Percentiles rank a stretch among this genome's conserved stretches.
These are phyloP conservation scores for Lonchura striata DNA, from an alignment of 2,113 vertebrate species.

Conservation along the genomic window DNA sequence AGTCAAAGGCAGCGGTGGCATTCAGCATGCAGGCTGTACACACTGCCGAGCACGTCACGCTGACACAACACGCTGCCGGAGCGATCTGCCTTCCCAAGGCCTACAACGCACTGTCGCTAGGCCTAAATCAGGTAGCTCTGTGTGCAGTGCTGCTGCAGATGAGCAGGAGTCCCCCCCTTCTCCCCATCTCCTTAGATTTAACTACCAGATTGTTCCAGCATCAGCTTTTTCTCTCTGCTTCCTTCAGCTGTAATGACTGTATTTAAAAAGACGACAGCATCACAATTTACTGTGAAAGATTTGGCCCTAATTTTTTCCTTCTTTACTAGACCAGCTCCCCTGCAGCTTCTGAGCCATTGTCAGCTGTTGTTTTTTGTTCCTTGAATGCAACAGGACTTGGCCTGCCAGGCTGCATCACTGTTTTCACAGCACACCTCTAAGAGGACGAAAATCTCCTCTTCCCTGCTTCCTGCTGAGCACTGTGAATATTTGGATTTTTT, in stretches of 20 bases:
- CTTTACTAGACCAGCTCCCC: background rate
- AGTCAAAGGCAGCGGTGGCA: conserved; percentile 48
- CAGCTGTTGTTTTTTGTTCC: background rate
- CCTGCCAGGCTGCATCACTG: background rate
- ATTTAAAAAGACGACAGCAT: background rate
- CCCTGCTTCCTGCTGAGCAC: background rate
- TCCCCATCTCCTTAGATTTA: background rate
- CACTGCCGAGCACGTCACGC: conserved; percentile 58
- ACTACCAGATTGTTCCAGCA: conserved; percentile 9
- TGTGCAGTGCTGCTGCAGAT: conserved; percentile 32
- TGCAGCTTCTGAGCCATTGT: background rate
- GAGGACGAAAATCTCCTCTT: background rate
- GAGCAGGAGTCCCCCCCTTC: background rate
- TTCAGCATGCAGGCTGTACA: conserved; percentile 63
- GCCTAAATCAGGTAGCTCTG: conserved; percentile 23
- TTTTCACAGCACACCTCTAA: background rate
- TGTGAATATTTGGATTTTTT: background rate
- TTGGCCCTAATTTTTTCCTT: background rate
- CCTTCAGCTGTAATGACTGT: background rate
- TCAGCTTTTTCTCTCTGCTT: background rate
- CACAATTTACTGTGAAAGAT: background rate
- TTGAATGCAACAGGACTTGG: conserved; percentile 5
- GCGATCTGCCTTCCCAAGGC: conserved; percentile 65
- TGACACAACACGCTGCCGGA: conserved; percentile 59
- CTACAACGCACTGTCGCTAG: conserved; percentile 55